Percentiles rank a stretch among this genome's conserved stretches.
Evolutionary conservation across 2,113 vertebrate species (phyloP).

Genomic region (Odontesthes bonariensis): DNA sequence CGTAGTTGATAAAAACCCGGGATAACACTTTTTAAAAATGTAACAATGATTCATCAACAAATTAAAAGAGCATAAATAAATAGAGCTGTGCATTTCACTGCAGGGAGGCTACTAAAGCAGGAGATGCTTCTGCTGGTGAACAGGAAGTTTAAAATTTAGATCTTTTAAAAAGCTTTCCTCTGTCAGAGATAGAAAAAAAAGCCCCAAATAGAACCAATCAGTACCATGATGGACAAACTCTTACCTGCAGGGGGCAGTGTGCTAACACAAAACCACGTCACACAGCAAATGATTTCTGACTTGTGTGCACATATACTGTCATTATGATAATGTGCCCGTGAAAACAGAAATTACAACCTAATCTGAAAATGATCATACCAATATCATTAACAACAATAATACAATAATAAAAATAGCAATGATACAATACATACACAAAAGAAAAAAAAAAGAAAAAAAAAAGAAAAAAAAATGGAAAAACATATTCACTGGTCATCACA

Average conservation of each 20-base stretch:
- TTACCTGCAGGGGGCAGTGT: conserved; percentile 69
- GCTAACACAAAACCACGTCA: conserved; percentile 30
- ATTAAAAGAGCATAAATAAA: conserved; percentile 77
- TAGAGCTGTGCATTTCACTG: conserved; percentile 77
- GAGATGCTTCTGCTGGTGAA: conserved; percentile 39
- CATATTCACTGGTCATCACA: conserved; percentile 72
- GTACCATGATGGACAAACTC: conserved; percentile 58
- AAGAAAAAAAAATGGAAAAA: conserved; percentile 36
- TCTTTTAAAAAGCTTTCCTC: conserved; percentile 13
- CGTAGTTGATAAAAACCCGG: conserved; percentile 57
- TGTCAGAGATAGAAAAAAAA: neutral
- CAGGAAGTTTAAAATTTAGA: conserved; percentile 8
- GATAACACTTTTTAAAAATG: conserved; percentile 46
- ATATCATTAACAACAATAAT: conserved; percentile 82
- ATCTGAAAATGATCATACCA: conserved; percentile 76
- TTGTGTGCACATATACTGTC: conserved; percentile 54
- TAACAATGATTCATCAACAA: conserved; percentile 64
- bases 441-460: conserved; percentile 42
- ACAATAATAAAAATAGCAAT: conserved; percentile 83
- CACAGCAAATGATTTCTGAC: conserved; percentile 45
- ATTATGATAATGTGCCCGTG: conserved; percentile 78
- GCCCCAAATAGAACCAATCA: conserved; percentile 41
- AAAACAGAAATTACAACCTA: conserved; percentile 68
- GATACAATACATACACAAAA: conserved; percentile 85
- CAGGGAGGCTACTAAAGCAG: conserved; percentile 58